Conservation (phyloP, 2,888 invertebrate species). For the Ommatoiulus sabulosus region DNA sequence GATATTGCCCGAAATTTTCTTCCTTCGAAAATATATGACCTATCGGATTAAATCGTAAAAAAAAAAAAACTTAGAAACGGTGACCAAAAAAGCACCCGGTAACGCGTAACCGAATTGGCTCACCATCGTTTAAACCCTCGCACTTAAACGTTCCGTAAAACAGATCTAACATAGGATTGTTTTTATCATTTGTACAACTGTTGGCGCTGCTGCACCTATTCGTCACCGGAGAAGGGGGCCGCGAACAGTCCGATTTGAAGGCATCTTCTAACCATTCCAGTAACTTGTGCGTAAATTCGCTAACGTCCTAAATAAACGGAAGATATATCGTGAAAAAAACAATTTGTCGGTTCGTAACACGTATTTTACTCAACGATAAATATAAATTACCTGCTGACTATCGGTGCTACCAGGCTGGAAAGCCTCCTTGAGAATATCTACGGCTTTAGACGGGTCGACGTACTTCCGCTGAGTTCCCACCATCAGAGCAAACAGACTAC, state of each 20-base stretch:
- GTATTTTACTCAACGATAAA: not conserved
- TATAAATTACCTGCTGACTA: slow-evolving; percentile 65
- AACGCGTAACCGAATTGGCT: not conserved
- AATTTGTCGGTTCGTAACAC: not conserved
- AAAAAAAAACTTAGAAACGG: not conserved
- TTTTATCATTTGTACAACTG: slow-evolving; percentile 53
- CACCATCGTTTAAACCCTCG: slow-evolving; percentile 68
- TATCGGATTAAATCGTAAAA: slow-evolving; percentile 59
- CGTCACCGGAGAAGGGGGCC: slow-evolving; percentile 55
- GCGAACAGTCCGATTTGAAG: slow-evolving; percentile 64
- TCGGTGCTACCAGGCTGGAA: slow-evolving; percentile 66
- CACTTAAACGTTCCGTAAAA: slow-evolving; percentile 69
- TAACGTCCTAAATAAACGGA: slow-evolving; percentile 66
- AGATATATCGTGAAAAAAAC: slow-evolving; percentile 14
- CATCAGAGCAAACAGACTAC: slow-evolving; percentile 68
- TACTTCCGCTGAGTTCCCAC: slow-evolving; percentile 68
- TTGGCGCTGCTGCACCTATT: slow-evolving; percentile 8
- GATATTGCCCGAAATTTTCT: slow-evolving; percentile 70
- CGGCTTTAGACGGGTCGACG: slow-evolving; percentile 68
- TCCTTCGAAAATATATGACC: slow-evolving; percentile 67
- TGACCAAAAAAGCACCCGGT: not conserved
- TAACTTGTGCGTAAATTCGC: slow-evolving; percentile 70
- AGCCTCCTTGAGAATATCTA: slow-evolving; percentile 69
- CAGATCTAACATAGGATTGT: slow-evolving; percentile 69
- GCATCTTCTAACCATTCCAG: slow-evolving; percentile 70